Conservation (phyloP, 2,113 vertebrate genomes). For the Craseonycteris thonglongyai region DNA sequence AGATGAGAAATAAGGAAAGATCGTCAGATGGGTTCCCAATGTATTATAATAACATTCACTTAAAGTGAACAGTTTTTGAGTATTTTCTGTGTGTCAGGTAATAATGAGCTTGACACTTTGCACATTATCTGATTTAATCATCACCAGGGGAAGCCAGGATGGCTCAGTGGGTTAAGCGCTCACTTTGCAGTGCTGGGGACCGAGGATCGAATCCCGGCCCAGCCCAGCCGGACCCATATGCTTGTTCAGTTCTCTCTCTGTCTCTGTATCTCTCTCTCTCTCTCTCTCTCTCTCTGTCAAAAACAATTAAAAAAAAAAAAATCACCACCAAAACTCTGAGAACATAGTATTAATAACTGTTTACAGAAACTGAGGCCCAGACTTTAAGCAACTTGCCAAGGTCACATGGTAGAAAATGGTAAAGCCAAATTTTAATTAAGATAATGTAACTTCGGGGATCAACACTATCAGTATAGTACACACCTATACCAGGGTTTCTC, state of each 20-base stretch:
- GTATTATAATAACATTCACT: neutral
- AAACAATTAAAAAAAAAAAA: too few species aligned
- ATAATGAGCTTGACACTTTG: neutral
- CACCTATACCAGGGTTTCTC: neutral
- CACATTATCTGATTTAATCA: neutral
- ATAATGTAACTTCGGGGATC: neutral
- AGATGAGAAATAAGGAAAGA: slow-evolving; percentile 2
- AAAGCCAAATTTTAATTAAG: slow-evolving; percentile 1
- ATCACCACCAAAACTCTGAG: too few species aligned
- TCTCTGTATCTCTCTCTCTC: too few species aligned
- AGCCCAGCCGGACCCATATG: too few species aligned
- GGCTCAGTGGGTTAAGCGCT: too few species aligned
- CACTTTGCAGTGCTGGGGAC: too few species aligned
- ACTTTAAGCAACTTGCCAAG: neutral
- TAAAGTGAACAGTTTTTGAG: slow-evolving; percentile 5
- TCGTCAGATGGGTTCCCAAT: neutral
- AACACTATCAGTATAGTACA: neutral
- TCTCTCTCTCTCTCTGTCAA: too few species aligned
- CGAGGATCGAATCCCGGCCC: too few species aligned
- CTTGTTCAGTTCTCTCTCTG: too few species aligned
- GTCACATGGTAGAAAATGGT: neutral
- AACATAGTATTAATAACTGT: neutral
- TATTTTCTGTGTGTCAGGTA: neutral
- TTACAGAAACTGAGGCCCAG: neutral
- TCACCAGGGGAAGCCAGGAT: too few species aligned